These are phyloP conservation scores for Dinoponera quadriceps DNA, from an alignment of 1,140 invertebrate genomes.

Conservation along the genomic window DNA sequence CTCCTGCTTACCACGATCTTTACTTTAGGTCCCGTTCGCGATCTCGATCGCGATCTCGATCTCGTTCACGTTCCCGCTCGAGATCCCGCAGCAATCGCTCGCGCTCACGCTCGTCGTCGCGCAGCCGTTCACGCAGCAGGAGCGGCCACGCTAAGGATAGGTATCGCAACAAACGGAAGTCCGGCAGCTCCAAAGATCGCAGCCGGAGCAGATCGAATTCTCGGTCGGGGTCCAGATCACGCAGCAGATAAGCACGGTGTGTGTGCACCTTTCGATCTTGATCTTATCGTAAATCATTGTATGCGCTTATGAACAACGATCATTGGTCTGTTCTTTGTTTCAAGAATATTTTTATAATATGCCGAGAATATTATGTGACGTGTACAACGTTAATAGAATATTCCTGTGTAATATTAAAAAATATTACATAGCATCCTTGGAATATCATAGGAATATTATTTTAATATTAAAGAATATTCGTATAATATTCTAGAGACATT, in stretches of 20 bases:
- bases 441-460: too few relatives aligned
- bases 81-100: slow-evolving; percentile 83
- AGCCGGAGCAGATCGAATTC: slow-evolving; percentile 83
- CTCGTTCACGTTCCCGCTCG: slow-evolving; percentile 84
- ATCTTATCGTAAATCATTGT: background rate
- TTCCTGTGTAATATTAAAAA: too few relatives aligned
- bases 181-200: slow-evolving; percentile 84
- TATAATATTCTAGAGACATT: too few relatives aligned
- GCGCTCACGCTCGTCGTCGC: slow-evolving; percentile 84
- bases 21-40: slow-evolving; percentile 83
- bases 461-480: too few relatives aligned
- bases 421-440: too few relatives aligned
- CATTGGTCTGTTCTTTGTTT: too few relatives aligned
- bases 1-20: slow-evolving; percentile 76
- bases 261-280: slow-evolving; percentile 13
- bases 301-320: too few relatives aligned
- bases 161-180: slow-evolving; percentile 86
- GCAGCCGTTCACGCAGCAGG: slow-evolving; percentile 84
- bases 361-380: too few relatives aligned
- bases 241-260: slow-evolving; percentile 81
- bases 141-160: slow-evolving; percentile 73
- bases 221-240: slow-evolving; percentile 81
- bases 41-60: slow-evolving; percentile 84
- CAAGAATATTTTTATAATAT: too few relatives aligned
- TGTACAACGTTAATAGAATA: too few relatives aligned